phyloP scores from a whole-genome alignment of 2,113 vertebrate species.

The Fulmarus glacialis region DNA sequence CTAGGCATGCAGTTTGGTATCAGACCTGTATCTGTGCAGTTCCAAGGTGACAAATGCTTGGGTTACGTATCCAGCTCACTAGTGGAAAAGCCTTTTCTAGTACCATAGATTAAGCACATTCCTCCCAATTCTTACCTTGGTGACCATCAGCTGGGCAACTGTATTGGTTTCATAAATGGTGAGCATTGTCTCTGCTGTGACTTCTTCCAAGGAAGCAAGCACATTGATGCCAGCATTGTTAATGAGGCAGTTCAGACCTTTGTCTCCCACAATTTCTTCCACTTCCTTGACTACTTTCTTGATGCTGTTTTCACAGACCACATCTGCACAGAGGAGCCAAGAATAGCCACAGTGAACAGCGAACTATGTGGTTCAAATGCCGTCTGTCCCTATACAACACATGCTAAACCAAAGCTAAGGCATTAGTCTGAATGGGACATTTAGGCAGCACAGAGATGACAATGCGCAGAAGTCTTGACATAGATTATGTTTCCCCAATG shows the following conservation, averaged over 20 bases:
- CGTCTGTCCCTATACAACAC: rapidly evolving
- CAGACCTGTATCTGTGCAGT: neutral
- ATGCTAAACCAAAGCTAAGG: neutral
- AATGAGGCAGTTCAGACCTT: slow-evolving; percentile 77
- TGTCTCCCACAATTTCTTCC: slow-evolving; percentile 58
- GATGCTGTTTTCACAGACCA: slow-evolving; percentile 64
- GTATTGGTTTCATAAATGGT: slow-evolving; percentile 69
- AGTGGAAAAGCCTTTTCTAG: neutral
- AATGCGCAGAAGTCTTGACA: neutral
- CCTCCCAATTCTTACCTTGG: slow-evolving; percentile 39
- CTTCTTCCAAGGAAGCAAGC: slow-evolving; percentile 30
- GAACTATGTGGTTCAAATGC: neutral
- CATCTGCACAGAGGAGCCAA: slow-evolving; percentile 25
- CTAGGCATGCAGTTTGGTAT: neutral
- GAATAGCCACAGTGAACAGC: neutral
- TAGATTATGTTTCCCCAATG: neutral
- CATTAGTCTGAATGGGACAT: rapidly evolving
- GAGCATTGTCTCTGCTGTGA: slow-evolving; percentile 73
- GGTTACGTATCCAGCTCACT: neutral
- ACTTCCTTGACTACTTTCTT: slow-evolving; percentile 70
- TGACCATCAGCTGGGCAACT: slow-evolving; percentile 76
- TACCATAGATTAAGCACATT: neutral
- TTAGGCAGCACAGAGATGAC: neutral
- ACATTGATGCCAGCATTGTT: slow-evolving; percentile 74
- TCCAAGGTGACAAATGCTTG: neutral